Conservation (phyloP, 2,888 invertebrate genomes). For the Microctonus aethiopoides region DNA sequence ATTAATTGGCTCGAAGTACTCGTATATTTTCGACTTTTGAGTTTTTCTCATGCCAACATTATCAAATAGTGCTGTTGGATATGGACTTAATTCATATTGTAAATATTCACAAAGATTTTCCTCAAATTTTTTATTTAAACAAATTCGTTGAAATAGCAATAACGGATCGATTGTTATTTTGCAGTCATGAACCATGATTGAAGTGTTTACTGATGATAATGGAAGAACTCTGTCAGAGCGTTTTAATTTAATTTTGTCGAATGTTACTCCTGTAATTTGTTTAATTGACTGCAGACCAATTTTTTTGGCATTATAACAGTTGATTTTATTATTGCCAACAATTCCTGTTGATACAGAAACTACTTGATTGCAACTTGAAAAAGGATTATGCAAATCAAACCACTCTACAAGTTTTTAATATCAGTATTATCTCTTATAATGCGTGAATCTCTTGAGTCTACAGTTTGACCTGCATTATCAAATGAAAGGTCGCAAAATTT, state of each 20-base stretch:
- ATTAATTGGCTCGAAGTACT: conserved; percentile 37
- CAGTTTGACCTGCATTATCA: conserved; percentile 43
- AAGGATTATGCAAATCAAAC: conserved; percentile 42
- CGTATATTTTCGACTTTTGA: conserved; percentile 24
- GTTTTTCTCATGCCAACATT: conserved; percentile 45
- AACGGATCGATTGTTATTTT: too few species aligned
- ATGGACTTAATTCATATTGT: conserved; percentile 38
- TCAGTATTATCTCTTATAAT: conserved; percentile 46
- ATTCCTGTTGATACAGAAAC: conserved; percentile 48
- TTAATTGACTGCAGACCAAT: conserved; percentile 45
- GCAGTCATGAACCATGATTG: conserved; percentile 26
- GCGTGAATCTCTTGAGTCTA: conserved; percentile 46
- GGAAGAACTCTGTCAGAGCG: conserved; percentile 48
- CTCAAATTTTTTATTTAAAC: neutral
- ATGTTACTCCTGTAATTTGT: conserved; percentile 49
- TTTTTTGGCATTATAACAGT: conserved; percentile 42
- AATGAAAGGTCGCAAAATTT: conserved; percentile 31
- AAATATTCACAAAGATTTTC: conserved; percentile 33
- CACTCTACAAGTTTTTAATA: conserved; percentile 43
- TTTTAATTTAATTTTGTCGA: conserved; percentile 49
- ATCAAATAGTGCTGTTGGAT: conserved; percentile 36
- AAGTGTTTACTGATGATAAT: conserved; percentile 11
- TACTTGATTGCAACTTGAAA: conserved; percentile 41
- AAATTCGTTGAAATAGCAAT: too few species aligned
- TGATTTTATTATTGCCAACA: conserved; percentile 47